Evolutionary conservation across 2,888 invertebrate genomes (phyloP), one percentile per base, ranked within the genome.

Genomic region (Heliothis peltigera): DNA sequence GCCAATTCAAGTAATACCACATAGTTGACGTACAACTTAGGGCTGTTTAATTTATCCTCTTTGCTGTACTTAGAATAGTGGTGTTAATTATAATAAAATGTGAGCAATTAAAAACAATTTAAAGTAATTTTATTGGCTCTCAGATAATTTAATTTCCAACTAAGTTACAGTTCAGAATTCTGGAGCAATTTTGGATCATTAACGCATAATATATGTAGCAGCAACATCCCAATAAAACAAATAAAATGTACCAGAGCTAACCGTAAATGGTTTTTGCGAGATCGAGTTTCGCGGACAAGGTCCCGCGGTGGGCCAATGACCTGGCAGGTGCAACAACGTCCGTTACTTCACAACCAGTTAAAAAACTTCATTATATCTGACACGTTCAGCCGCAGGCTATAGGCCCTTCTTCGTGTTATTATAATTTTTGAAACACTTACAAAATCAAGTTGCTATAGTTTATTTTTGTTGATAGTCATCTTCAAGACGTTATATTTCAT

Each of bases 201-300:
- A n/a, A 28, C 28, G 21, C 12, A 46, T 46, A 46, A 15, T 6
- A 15, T 7, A 10, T 46, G 7, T 4, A 18, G 44, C 44, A 44
- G 7, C 28, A 28, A 10, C 71, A 35, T 49, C 53, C 47, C 53
- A 48, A 28, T 52, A 55, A 43, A 42, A 60, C 39, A n/a, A 19
- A 48, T 62, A 49, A 64, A 60, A 48, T 62, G 47, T 55, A 67
- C 69, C 49, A 64, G 21, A 47, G 32, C 47, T 85, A 89, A 88
- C 90, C 84, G 89, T 89, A 84, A 83, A 84, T 57, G 60, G 84
- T 89, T 90, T 90, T 90, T 88, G 89, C 89, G 84, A 86, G 85
- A 82, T 80, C 88, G 70, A 81, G 87, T 85, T 87, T 84, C 81
- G 82, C 82, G 79, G 83, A 79, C 87, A 86, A 86, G 87, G 87